phyloP scores from a whole-genome alignment of 2,797 vertebrate species.

The Notamacropus eugenii region DNA sequence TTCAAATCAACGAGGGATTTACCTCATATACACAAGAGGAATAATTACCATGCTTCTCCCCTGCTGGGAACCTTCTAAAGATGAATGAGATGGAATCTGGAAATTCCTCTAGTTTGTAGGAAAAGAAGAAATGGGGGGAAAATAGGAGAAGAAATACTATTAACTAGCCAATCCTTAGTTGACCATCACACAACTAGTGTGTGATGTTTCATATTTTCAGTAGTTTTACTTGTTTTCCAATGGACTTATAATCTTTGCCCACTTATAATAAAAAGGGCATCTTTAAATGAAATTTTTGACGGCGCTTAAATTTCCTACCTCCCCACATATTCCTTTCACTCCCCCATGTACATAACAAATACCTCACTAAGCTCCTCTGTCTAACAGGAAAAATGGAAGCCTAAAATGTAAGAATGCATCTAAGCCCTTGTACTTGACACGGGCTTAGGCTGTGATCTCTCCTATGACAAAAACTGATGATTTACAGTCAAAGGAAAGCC shows the following conservation, averaged over 20 bases:
- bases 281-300: slow-evolving; percentile 24
- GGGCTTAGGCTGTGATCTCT: slow-evolving; percentile 64
- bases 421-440: slow-evolving; percentile 58
- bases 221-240: background rate
- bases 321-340: background rate
- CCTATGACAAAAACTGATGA: slow-evolving; percentile 54
- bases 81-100: slow-evolving; percentile 18
- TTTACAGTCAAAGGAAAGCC: slow-evolving; percentile 52
- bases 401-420: background rate
- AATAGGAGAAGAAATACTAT: background rate
- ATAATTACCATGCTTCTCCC: background rate
- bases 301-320: background rate
- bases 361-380: background rate
- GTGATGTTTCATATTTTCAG: background rate
- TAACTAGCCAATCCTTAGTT: background rate
- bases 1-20: background rate
- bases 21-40: background rate
- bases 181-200: background rate
- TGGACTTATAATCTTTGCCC: background rate
- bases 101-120: slow-evolving; percentile 10
- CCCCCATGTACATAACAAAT: background rate
- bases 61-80: slow-evolving; percentile 5
- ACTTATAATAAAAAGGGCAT: background rate
- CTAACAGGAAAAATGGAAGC: background rate
- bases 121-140: background rate